Conservation (phyloP, 2,113 vertebrate genomes). For the Indicator maculatus region DNA sequence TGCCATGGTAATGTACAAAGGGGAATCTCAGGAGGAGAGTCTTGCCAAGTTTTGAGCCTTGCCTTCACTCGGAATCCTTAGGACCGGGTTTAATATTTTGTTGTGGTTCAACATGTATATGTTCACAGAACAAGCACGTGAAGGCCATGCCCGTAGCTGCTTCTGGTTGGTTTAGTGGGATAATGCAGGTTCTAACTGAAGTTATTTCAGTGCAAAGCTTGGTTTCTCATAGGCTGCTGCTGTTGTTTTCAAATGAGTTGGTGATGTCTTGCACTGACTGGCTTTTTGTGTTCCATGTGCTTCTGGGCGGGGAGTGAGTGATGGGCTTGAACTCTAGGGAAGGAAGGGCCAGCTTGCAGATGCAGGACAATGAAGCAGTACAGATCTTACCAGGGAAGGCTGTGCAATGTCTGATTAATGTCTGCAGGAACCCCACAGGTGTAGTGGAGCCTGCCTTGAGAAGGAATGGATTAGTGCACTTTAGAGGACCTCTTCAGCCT, state of each 20-base stretch:
- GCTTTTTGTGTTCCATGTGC: background rate
- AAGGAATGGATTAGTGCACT: background rate
- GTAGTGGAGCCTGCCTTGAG: background rate
- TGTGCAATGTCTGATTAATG: background rate
- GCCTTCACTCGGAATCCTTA: background rate
- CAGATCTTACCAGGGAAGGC: background rate
- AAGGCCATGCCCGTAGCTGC: background rate
- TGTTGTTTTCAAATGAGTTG: background rate
- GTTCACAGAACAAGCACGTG: background rate
- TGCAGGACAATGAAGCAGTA: background rate
- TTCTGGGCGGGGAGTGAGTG: background rate
- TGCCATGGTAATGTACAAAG: background rate
- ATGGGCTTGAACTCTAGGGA: background rate
- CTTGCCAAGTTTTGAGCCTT: background rate
- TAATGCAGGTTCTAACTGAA: background rate
- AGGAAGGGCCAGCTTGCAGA: background rate
- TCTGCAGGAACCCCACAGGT: background rate
- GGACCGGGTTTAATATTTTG: background rate
- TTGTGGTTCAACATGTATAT: background rate
- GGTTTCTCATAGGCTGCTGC: background rate
- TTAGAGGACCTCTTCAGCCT: background rate
- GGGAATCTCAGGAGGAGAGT: background rate
- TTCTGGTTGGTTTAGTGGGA: background rate
- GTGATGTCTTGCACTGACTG: background rate
- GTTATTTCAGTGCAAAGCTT: background rate